A percentile compares a stretch with the other conserved stretches of the same genome.
phyloP scores from a whole-genome alignment of 2,113 vertebrate species.

The Cyanoderma ruficeps region DNA sequence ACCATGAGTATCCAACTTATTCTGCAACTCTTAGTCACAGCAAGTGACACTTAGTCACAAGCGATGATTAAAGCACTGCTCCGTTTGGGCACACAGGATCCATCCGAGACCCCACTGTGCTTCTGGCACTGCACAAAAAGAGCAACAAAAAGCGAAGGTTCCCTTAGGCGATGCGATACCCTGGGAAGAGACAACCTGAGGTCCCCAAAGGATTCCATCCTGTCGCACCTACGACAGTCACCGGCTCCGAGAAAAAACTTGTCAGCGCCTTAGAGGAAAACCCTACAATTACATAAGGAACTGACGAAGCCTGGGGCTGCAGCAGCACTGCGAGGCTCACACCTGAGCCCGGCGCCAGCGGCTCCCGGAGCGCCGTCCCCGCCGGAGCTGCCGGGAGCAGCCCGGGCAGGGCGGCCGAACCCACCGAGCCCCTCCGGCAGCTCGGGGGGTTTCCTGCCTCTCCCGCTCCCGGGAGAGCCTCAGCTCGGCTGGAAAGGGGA shows the following conservation, averaged over 20 bases:
- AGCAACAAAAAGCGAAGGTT: neutral
- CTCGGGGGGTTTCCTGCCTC: too few relatives aligned
- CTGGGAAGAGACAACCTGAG: neutral
- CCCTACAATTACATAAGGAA: neutral
- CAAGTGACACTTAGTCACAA: conserved; percentile 47
- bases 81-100: neutral
- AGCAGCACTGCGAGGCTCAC: neutral
- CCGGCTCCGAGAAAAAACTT: neutral
- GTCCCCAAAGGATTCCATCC: neutral
- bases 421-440: neutral
- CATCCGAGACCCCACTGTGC: neutral
- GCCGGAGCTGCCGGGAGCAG: neutral
- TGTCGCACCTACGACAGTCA: accelerated
- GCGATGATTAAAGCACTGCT: neutral
- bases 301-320: neutral
- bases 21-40: neutral
- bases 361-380: neutral
- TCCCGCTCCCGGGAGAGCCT: neutral
- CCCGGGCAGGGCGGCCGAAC: neutral
- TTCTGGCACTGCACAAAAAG: neutral
- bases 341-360: neutral
- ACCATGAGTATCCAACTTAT: neutral
- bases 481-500: neutral
- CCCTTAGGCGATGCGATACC: accelerated
- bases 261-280: neutral